Conservation (phyloP, 1,140 invertebrate species). For the Lepidostoma basale region DNA sequence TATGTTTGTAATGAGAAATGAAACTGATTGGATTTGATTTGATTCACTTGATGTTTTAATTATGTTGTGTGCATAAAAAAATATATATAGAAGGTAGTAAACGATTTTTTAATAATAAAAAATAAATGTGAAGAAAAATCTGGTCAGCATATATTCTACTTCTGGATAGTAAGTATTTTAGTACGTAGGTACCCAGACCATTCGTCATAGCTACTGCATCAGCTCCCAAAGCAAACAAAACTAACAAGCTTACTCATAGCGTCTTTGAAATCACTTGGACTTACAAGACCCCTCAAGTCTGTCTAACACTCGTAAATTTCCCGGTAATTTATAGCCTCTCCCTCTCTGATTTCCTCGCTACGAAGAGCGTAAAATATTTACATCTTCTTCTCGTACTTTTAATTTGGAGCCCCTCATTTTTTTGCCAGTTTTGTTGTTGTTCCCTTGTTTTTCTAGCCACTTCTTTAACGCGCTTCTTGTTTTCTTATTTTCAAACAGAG, state of each 20-base stretch:
- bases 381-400: conserved; percentile 45
- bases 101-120: no score
- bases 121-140: background rate
- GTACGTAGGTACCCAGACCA: no score
- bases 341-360: conserved; percentile 42
- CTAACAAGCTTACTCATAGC: conserved; percentile 2
- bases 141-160: no score
- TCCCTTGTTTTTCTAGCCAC: conserved; percentile 40
- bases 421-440: conserved; percentile 21
- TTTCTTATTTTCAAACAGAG: conserved; percentile 11
- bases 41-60: no score
- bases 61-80: no score
- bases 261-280: conserved; percentile 16
- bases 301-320: conserved; percentile 44
- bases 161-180: no score
- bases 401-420: conserved; percentile 33
- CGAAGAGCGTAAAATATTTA: conserved; percentile 43
- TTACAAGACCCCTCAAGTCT: conserved; percentile 25
- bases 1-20: no score
- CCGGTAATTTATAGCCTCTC: conserved; percentile 39
- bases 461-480: conserved; percentile 29
- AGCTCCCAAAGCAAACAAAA: no score
- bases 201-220: no score
- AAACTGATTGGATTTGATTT: no score
- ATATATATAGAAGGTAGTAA: no score